Evolutionary conservation across 2,113 vertebrate genomes (phyloP), one percentile per base, ranked within the genome.

Genomic region (Prunella fulvescens): DNA sequence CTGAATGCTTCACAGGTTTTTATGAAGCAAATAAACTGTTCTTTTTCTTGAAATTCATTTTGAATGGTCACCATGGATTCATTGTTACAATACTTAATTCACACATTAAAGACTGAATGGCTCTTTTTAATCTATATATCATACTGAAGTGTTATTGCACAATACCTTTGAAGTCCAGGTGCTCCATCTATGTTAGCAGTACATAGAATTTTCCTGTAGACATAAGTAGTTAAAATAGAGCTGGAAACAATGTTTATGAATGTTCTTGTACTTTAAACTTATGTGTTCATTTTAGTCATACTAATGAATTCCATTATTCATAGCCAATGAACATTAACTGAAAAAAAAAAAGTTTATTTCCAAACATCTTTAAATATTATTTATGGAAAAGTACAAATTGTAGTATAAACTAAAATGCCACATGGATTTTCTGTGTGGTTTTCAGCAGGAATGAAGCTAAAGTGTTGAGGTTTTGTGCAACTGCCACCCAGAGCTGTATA

Each of bases 1-100:
- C 96, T 95, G 91, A 98, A 98, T 95, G 97, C 97, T 97, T 98
- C 98, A 97, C 96, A 97, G 96, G 95, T 96, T 98, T 98, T 98
- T 98, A 98, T 98, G 97, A 98, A 97, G 96, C 94, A 97, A 97
- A 97, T 98, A 97, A 98, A 98, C 87, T 90, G 94, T 81, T 97
- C 82, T 97, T 98, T 96, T 96, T 93, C 96, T 96, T 95, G 84
- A 98, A 98, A 97, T 97, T 91, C 72, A 81, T 93, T 98, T 97
- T 97, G 96, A 98, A 97, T 97, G 96, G 98, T 97, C 98, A 97
- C 95, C 33, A 22, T 45, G 95, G 97, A 97, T 98, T 97, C 97
- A 93, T 97, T 96, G 91, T 92, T 97, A 95, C 87, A 93, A 97
- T 96, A 95, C 86, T 95, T 97, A 88, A 71, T 97, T 96, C 96